Percentiles rank a stretch among this genome's conserved stretches.
phyloP scores from a whole-genome alignment of 2,888 invertebrate species.

The Cataglyphis altisquamis region DNA sequence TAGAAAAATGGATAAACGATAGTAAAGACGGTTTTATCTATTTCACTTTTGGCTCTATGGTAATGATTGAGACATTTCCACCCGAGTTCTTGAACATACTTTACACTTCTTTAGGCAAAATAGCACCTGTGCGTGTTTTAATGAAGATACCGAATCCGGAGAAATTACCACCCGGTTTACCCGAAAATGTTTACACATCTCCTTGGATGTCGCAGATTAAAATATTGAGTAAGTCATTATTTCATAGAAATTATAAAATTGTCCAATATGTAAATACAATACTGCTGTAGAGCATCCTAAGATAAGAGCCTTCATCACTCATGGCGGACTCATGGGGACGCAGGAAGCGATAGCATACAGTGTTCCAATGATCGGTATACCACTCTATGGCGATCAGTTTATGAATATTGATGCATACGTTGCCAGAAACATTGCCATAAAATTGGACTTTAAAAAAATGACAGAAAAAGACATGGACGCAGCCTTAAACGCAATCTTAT shows the following conservation, averaged over 20 bases:
- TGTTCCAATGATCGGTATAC: conserved; percentile 83
- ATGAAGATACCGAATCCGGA: conserved; percentile 78
- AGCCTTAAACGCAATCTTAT: conserved; percentile 76
- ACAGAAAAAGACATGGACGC: conserved; percentile 76
- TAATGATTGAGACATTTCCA: conserved; percentile 81
- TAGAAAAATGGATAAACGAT: conserved; percentile 82
- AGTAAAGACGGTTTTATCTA: conserved; percentile 82
- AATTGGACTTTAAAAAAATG: conserved; percentile 70
- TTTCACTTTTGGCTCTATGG: conserved; percentile 83
- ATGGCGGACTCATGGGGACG: conserved; percentile 82
- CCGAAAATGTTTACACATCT: conserved; percentile 76
- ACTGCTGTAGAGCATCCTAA: conserved; percentile 79
- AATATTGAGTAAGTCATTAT: conserved; percentile 79
- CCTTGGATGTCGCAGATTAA: conserved; percentile 80
- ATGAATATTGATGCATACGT: conserved; percentile 77
- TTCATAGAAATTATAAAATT: not conserved
- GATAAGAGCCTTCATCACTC: conserved; percentile 81
- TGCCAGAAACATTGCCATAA: conserved; percentile 76
- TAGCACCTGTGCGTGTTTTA: conserved; percentile 80
- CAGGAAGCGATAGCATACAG: conserved; percentile 82
- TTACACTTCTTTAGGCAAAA: conserved; percentile 77
- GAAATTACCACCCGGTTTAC: conserved; percentile 76
- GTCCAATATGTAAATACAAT: not conserved
- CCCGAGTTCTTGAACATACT: conserved; percentile 71
- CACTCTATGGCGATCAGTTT: conserved; percentile 82